Conservation (phyloP, 1,140 invertebrate genomes). For the Diprion similis region DNA sequence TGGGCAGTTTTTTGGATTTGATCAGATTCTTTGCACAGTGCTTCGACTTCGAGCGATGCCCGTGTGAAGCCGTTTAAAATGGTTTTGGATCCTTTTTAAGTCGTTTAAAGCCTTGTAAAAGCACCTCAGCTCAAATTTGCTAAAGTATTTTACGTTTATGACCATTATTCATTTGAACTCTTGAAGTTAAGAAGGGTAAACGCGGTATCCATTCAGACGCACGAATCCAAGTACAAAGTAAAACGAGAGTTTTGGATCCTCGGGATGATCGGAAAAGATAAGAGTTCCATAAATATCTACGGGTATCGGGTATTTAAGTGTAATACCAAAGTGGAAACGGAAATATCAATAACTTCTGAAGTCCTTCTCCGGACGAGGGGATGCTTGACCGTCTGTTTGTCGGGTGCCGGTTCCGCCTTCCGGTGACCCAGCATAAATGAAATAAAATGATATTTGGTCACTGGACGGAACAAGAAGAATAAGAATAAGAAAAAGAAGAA, state of each 20-base stretch:
- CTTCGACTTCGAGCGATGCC: no score
- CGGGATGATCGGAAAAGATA: constrained; percentile 26
- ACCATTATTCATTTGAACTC: neutral
- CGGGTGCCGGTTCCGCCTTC: constrained; percentile 13
- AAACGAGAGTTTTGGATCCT: constrained; percentile 16
- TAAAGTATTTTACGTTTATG: neutral
- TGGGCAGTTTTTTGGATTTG: no score
- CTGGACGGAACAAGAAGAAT: constrained; percentile 27
- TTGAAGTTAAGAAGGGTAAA: constrained; percentile 29
- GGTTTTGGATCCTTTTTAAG: no score
- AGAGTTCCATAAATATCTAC: no score
- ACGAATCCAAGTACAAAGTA: constrained; percentile 8
- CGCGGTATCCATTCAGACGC: neutral
- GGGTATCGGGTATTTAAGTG: no score
- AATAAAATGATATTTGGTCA: constrained; percentile 62
- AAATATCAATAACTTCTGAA: constrained; percentile 45
- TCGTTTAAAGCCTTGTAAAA: no score
- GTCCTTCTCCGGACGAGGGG: constrained; percentile 41
- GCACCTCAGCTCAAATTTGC: no score
- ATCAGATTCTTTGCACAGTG: no score
- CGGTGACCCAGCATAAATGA: constrained; percentile 50
- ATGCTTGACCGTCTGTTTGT: constrained; percentile 8
- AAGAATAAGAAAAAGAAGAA: constrained; percentile 38
- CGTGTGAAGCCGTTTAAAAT: no score
- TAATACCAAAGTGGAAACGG: no score